Evolutionary conservation across 2,113 vertebrate species (phyloP).

Genomic region (Lucifuga dentata): DNA sequence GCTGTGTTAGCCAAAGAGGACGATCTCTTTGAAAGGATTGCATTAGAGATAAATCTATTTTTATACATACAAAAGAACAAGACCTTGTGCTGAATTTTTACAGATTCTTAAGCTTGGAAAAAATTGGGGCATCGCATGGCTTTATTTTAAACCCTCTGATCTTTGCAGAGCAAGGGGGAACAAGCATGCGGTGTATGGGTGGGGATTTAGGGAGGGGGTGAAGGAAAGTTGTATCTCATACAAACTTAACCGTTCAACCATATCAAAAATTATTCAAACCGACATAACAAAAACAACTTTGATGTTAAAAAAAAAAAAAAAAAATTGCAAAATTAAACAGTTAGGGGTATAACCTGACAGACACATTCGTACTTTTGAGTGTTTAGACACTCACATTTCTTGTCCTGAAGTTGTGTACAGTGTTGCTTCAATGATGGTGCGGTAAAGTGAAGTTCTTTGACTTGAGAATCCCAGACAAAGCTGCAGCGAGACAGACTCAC

Average conservation of each 20-base stretch:
- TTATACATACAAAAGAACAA: slow-evolving; percentile 90
- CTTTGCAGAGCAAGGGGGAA: slow-evolving; percentile 77
- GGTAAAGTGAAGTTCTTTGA: slow-evolving; percentile 74
- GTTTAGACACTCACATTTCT: slow-evolving; percentile 60
- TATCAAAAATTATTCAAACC: slow-evolving; percentile 56
- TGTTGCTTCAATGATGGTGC: slow-evolving; percentile 76
- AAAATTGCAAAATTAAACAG: slow-evolving; percentile 35
- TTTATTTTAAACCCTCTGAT: slow-evolving; percentile 85
- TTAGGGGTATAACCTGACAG: slow-evolving; percentile 54
- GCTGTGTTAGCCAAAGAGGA: slow-evolving; percentile 89
- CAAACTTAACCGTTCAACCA: slow-evolving; percentile 66
- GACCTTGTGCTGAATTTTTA: slow-evolving; percentile 91
- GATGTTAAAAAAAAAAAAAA: slow-evolving; percentile 38
- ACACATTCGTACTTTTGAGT: slow-evolving; percentile 58
- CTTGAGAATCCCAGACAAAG: slow-evolving; percentile 70
- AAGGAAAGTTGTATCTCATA: slow-evolving; percentile 78
- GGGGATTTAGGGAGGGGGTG: slow-evolving; percentile 78
- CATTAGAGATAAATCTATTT: slow-evolving; percentile 91
- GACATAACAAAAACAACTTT: slow-evolving; percentile 51
- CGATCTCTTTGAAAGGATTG: slow-evolving; percentile 88
- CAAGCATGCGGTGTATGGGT: slow-evolving; percentile 79
- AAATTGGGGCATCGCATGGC: slow-evolving; percentile 86
- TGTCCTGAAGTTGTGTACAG: slow-evolving; percentile 77
- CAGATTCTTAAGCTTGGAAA: slow-evolving; percentile 88
- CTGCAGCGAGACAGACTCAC: slow-evolving; percentile 53